Base-by-base conservation (phyloP, 2,797 vertebrate genomes). In the Anguilla obscura region DNA sequence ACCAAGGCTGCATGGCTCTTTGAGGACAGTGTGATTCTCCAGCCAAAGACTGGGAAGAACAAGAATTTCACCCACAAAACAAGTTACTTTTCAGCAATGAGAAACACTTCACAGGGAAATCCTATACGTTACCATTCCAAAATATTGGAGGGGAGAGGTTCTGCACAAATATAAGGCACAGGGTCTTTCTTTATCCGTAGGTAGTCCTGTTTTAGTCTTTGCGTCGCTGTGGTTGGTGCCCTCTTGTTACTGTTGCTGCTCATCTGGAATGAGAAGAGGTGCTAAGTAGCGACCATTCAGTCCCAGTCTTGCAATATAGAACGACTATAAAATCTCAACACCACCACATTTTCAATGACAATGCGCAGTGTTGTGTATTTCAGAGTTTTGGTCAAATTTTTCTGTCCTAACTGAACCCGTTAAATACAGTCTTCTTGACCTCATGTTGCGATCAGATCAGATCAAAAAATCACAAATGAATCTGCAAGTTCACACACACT, bases 181-280 rank as follows among this genome's bases (percentile, higher is more conserved):
- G 98, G 98, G 93, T 99, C 98, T 96, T 99, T 99, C 95, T 99
- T 99, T 92, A 99, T 99, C 79, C 98, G 96, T 92, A 99, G 97
- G 93, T 99, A 99, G 96, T 99, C 98, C 94, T 99, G 98, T 88
- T 98, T 99, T 89, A 99, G 96, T 89, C 98, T 93, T 94, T 99
- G 98, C 0, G 98, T 99, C 66, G 98, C 98, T 93, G 98, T 99
- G 0, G 98, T 98, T 50, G 98, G 98, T 92, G 98, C 98, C 94
- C 98, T 98, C 96, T 98, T 99, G 90, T 93, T 98, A 93, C 97
- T 97, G 96, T 93, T 97, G 96, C 89, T 97, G 97, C 97, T 99
- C 98, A 99, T 99, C 98, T 99, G 69, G 87, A 88, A 88, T 10
- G 87, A 88, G 21, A 88, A n/a, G 12, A 60, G 24, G 18, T 2